A percentile compares a stretch with the other conserved stretches of the same genome.
phyloP scores from a whole-genome alignment of 2,797 vertebrate species.

The Galaxias olidus region DNA sequence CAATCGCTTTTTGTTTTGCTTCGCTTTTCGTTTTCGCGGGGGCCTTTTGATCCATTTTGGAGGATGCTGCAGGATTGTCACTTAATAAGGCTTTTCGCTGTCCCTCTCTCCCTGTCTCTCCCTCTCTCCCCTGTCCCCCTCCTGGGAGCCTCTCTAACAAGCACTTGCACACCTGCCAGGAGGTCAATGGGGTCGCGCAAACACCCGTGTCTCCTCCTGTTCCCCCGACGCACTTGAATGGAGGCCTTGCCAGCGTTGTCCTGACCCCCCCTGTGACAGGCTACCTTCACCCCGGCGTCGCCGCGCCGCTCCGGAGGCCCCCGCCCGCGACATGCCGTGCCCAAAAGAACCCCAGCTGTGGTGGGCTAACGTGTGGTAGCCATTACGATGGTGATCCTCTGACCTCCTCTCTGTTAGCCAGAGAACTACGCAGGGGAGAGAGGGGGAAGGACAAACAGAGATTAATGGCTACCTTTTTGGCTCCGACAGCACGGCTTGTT shows the following conservation, averaged over 20 bases:
- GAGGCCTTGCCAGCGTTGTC: not conserved
- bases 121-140: not conserved
- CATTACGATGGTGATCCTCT: conserved; percentile 6
- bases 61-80: too few species aligned
- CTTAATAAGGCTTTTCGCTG: not conserved
- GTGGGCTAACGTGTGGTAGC: not conserved
- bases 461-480: conserved; percentile 9
- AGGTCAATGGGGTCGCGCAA: not conserved
- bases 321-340: not conserved
- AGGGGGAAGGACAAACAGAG: not conserved
- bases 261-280: conserved; percentile 6
- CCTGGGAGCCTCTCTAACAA: conserved; percentile 3
- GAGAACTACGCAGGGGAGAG: not conserved
- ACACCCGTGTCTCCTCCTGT: not conserved
- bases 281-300: not conserved
- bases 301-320: too few species aligned
- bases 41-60: too few species aligned
- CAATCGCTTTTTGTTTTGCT: too few species aligned
- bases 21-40: too few species aligned
- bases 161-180: not conserved
- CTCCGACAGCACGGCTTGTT: not conserved
- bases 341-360: not conserved
- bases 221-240: not conserved
- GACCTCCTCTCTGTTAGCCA: not conserved
- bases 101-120: not conserved